Base-by-base conservation (phyloP, 2,113 vertebrate genomes). In the Erythrolamprus reginae region DNA sequence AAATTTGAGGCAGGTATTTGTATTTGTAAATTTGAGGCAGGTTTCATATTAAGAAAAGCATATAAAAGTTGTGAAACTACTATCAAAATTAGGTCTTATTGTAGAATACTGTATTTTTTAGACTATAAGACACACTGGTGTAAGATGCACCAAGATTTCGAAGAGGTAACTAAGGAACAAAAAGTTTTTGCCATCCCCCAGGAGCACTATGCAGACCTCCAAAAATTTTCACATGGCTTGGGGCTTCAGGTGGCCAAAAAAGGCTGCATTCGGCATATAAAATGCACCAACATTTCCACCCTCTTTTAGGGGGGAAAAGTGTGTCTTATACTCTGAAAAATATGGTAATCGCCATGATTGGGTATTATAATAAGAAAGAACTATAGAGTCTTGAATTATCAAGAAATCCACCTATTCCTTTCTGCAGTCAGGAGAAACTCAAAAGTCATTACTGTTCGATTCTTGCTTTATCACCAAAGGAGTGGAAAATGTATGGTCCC, bases 1-100 rank as follows among this genome's bases (percentile, higher is more conserved):
- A 52, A 10, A 23, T 51, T 85, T 58, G 10, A 52, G 77, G 26
- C 70, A 89, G 84, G n/a, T n/a, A n/a, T n/a, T n/a, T n/a, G n/a
- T 33, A 90, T 89, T 89, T 77, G 15, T 77, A 52, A 10, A 23
- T 51, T 85, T 58, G 10, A 52, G 77, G 26, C 70, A 89, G 84
- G n/a, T n/a, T n/a, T n/a, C n/a, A n/a, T 61, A 61, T n/a, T 65
- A n/a, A 47, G 56, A 84, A 92, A 94, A 28, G 24, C 12, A 88
- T 4, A 92, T 21, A 90, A 8, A 12, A 3, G 86, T 6, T 42
- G 28, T 0, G 28, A 26, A 86, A 55, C 5, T 87, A 88, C 88
- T 89, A 85, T n/a, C 3, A 92, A 85, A 53, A 24, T 12, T 89
- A 52, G 23, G 10, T 86, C 38, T 82, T 10, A 61, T 2, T 48